Conservation (phyloP, 2,113 vertebrate genomes). For the Poecilia latipinna region DNA sequence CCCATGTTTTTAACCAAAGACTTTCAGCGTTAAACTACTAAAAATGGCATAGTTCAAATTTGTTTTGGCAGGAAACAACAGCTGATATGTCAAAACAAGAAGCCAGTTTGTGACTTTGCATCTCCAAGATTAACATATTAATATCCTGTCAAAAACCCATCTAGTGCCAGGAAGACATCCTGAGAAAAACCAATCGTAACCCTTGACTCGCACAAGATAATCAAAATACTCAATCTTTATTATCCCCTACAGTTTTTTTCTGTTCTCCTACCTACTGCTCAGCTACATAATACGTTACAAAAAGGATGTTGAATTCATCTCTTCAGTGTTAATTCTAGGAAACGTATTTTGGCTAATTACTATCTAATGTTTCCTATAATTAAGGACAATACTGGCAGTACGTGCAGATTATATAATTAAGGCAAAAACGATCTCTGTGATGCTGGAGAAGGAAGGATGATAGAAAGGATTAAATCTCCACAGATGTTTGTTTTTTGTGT, state of each 20-base stretch:
- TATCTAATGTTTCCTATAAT: not conserved
- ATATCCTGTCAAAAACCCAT: not conserved
- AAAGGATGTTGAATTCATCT: not conserved
- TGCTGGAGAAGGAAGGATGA: not conserved
- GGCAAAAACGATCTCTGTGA: not conserved
- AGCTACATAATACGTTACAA: not conserved
- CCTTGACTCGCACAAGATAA: slow-evolving; percentile 9
- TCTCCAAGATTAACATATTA: not conserved
- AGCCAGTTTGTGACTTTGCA: not conserved
- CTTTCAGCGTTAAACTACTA: no score
- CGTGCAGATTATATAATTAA: slow-evolving; percentile 18
- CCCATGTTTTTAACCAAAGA: no score
- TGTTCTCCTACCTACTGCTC: not conserved
- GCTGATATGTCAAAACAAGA: not conserved
- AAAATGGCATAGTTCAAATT: not conserved
- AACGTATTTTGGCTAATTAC: not conserved
- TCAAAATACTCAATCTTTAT: slow-evolving; percentile 23
- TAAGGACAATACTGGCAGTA: not conserved
- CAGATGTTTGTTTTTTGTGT: not conserved
- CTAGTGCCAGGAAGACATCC: not conserved
- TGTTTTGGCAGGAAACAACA: not conserved
- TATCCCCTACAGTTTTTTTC: not conserved
- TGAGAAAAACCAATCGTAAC: no score
- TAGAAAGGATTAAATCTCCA: slow-evolving; percentile 23
- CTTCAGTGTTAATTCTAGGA: not conserved